Conservation (phyloP, 2,888 invertebrate species). For the Steinernema hermaphroditum region DNA sequence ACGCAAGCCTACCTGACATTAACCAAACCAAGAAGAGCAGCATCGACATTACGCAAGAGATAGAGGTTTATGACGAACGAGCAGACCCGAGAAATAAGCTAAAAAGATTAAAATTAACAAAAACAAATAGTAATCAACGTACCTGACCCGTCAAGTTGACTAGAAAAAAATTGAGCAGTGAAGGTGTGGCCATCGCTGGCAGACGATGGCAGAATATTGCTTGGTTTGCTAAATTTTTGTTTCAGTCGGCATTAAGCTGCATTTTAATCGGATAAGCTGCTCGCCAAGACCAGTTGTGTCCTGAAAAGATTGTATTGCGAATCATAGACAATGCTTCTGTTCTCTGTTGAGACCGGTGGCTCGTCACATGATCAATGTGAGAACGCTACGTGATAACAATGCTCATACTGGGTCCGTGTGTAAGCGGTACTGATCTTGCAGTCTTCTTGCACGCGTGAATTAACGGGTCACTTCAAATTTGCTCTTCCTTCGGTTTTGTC, state of each 20-base stretch:
- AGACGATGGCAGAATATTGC: too few species aligned
- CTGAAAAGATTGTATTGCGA: slow-evolving; percentile 2
- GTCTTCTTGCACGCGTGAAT: not conserved
- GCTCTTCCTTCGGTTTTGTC: not conserved
- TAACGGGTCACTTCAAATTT: not conserved
- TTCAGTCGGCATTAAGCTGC: too few species aligned
- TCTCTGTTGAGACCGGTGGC: not conserved
- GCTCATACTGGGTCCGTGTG: not conserved
- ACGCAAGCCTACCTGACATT: slow-evolving; percentile 59
- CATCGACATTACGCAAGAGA: slow-evolving; percentile 58
- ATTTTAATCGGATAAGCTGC: too few species aligned
- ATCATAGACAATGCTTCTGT: not conserved
- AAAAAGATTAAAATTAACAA: slow-evolving; percentile 33
- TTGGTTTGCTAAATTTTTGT: too few species aligned
- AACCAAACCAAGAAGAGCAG: slow-evolving; percentile 61
- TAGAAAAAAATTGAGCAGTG: slow-evolving; percentile 8
- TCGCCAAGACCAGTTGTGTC: not conserved
- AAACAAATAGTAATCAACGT: not conserved
- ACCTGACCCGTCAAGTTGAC: slow-evolving; percentile 2
- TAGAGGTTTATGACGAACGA: slow-evolving; percentile 63
- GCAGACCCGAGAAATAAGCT: slow-evolving; percentile 56
- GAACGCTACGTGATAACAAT: not conserved
- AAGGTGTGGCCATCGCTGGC: not conserved
- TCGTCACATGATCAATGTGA: not conserved
- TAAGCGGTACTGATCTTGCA: not conserved